Evolutionary conservation across 2,888 invertebrate genomes (phyloP).

Genomic region (Agyllia agylla): DNA sequence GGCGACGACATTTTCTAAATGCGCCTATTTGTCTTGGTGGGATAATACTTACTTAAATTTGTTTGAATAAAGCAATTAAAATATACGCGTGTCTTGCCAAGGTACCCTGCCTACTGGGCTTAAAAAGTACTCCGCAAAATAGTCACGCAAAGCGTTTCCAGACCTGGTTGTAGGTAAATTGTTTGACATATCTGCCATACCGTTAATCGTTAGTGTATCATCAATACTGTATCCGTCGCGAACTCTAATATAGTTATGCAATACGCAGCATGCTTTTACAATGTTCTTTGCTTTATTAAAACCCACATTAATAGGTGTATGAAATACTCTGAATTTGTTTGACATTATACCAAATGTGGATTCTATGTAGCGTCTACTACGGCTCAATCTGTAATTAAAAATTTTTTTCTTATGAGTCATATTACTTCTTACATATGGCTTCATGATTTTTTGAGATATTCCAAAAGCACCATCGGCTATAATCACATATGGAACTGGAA

Average conservation of each 20-base stretch:
- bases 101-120: conserved; percentile 70
- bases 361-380: conserved; percentile 44
- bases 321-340: conserved; percentile 80
- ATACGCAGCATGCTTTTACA: conserved; percentile 70
- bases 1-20: not conserved
- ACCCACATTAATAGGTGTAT: conserved; percentile 75
- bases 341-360: conserved; percentile 78
- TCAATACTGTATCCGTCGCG: conserved; percentile 58
- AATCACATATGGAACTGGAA: conserved; percentile 75
- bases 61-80: conserved; percentile 54
- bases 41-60: conserved; percentile 21
- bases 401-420: conserved; percentile 31
- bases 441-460: conserved; percentile 72
- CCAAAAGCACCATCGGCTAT: conserved; percentile 80
- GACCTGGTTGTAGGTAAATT: conserved; percentile 67
- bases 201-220: conserved; percentile 51
- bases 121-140: conserved; percentile 76
- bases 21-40: not conserved
- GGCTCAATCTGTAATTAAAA: conserved; percentile 22
- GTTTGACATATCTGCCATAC: conserved; percentile 68
- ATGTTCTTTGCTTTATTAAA: conserved; percentile 74
- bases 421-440: conserved; percentile 26
- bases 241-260: conserved; percentile 67
- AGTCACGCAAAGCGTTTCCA: conserved; percentile 70
- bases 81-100: conserved; percentile 76